These are phyloP conservation scores for Heptranchias perlo DNA, from an alignment of 2,113 vertebrate genomes.

Conservation along the genomic window DNA sequence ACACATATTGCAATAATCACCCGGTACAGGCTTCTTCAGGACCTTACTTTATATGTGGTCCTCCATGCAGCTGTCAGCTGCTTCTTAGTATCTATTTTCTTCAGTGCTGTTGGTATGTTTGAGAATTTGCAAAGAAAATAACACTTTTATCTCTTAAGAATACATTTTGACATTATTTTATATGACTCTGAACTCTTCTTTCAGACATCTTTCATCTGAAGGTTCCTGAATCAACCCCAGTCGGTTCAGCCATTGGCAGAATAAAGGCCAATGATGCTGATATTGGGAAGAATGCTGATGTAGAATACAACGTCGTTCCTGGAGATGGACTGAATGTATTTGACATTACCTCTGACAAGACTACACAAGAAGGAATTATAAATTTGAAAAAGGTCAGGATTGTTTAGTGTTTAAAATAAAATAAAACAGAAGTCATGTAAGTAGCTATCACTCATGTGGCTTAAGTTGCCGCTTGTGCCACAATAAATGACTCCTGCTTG, in stretches of 20 bases:
- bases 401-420: constrained; percentile 31
- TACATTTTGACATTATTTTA: not conserved
- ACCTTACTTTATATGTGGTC: not conserved
- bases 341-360: constrained; percentile 85
- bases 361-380: constrained; percentile 90
- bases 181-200: constrained; percentile 30
- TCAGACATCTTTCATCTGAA: constrained; percentile 91
- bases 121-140: not conserved
- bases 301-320: constrained; percentile 91
- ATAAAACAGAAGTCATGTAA: not conserved
- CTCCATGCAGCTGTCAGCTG: not conserved
- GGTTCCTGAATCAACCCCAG: constrained; percentile 80
- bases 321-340: constrained; percentile 91
- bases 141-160: not conserved
- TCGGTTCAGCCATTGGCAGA: constrained; percentile 82
- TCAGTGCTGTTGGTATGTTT: not conserved
- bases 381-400: constrained; percentile 78
- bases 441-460: too few relatives aligned
- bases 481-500: too few relatives aligned
- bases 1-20: not conserved
- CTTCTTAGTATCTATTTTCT: not conserved
- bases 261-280: constrained; percentile 95
- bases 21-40: not conserved
- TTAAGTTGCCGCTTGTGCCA: too few relatives aligned
- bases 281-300: constrained; percentile 85